Conservation (phyloP, 2,797 vertebrate genomes). For the Rousettus madagascariensis region DNA sequence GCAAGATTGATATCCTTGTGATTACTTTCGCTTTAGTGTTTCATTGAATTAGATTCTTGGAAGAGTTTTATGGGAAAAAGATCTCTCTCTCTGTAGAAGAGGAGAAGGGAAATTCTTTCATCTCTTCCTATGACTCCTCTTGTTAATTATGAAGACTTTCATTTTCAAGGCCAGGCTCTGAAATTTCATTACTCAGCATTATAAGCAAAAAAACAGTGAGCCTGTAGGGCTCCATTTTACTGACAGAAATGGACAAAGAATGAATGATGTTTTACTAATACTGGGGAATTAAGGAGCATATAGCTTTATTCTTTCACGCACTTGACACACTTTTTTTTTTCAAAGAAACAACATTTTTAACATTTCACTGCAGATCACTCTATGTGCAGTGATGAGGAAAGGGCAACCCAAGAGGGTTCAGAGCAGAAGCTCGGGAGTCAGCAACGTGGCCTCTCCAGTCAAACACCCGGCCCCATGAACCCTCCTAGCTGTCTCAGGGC, state of each 20-base stretch:
- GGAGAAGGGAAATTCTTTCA: neutral
- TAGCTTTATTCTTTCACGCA: neutral
- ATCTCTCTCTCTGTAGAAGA: neutral
- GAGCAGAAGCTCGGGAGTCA: neutral
- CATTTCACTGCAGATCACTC: neutral
- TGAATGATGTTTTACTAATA: neutral
- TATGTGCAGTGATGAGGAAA: neutral
- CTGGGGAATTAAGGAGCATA: neutral
- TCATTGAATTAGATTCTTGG: conserved; percentile 16
- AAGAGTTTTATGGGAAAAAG: neutral
- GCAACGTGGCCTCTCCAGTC: neutral
- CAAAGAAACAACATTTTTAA: neutral
- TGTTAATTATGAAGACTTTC: neutral
- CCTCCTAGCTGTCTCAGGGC: neutral
- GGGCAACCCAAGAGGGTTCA: too few relatives aligned
- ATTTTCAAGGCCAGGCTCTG: neutral
- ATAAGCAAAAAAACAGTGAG: neutral
- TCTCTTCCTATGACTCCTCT: neutral
- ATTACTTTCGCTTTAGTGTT: neutral
- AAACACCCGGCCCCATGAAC: neutral
- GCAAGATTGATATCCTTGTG: neutral
- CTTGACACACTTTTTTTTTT: neutral
- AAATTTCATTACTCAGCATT: conserved; percentile 21
- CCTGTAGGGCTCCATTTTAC: neutral
- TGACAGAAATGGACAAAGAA: neutral